Conservation (phyloP, 2,797 vertebrate species). For the Myotis myotis region DNA sequence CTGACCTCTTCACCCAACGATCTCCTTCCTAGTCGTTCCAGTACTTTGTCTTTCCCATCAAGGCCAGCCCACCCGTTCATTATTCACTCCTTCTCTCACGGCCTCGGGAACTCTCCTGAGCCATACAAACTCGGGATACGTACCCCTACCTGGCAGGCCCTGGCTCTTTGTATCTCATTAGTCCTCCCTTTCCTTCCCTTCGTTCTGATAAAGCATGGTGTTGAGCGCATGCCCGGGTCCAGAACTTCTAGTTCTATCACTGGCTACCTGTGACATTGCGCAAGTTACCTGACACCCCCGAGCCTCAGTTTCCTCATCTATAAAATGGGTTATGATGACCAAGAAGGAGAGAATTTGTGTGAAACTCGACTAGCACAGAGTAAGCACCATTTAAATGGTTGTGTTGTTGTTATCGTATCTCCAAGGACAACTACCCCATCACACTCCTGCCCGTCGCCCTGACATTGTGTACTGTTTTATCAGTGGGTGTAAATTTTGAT, state of each 20-base stretch:
- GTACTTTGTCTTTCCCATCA: not conserved
- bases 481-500: not conserved
- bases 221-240: not conserved
- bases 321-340: not conserved
- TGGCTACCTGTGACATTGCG: not conserved
- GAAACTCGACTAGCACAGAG: not conserved
- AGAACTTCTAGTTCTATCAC: not conserved
- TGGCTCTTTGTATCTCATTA: not conserved
- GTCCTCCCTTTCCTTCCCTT: not conserved
- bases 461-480: not conserved
- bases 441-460: not conserved
- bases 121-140: not conserved
- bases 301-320: slow-evolving; percentile 13
- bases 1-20: not conserved
- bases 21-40: not conserved
- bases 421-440: not conserved
- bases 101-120: not conserved
- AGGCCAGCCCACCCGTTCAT: not conserved
- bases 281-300: not conserved
- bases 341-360: not conserved
- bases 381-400: not conserved
- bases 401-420: not conserved
- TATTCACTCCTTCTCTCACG: not conserved
- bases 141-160: not conserved
- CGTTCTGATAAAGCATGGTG: not conserved